A percentile compares a stretch with the other conserved stretches of the same genome.
phyloP scores from a whole-genome alignment of 2,888 invertebrate genomes.

The Eupithecia pulchellata region DNA sequence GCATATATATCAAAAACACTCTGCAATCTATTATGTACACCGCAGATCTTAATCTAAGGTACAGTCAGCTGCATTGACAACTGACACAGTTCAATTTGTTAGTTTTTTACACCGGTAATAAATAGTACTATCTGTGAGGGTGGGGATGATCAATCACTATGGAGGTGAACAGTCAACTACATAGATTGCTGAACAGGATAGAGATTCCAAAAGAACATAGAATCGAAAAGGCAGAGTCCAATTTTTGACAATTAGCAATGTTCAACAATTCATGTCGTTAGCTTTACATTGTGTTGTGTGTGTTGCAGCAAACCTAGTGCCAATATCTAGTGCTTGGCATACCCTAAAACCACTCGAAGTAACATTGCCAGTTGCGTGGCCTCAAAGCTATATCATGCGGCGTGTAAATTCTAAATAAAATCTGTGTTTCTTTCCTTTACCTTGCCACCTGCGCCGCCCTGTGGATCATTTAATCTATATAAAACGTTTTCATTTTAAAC shows the following conservation, averaged over 20 bases:
- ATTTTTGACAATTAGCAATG: not conserved
- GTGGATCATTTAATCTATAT: conserved; percentile 69
- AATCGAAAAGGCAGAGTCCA: not conserved
- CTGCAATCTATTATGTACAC: conserved; percentile 28
- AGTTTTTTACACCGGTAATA: conserved; percentile 7
- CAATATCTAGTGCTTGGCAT: conserved; percentile 33
- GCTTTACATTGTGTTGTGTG: conserved; percentile 30
- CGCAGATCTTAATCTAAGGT: conserved; percentile 24
- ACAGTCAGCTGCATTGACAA: conserved; percentile 16
- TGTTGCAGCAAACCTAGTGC: conserved; percentile 33
- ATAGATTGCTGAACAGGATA: not conserved
- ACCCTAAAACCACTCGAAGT: conserved; percentile 30
- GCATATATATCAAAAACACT: conserved; percentile 30
- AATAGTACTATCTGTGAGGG: conserved; percentile 27
- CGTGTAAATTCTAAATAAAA: conserved; percentile 60
- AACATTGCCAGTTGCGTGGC: conserved; percentile 59
- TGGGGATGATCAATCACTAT: conserved; percentile 20
- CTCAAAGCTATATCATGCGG: conserved; percentile 68
- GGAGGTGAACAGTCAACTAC: not conserved
- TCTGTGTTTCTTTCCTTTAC: conserved; percentile 65
- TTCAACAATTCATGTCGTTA: not conserved
- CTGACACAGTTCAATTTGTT: conserved; percentile 17
- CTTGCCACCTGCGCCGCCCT: conserved; percentile 82
- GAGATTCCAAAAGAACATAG: not conserved
- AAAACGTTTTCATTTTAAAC: conserved; percentile 36